Percentiles rank a stretch among this genome's conserved stretches.
Evolutionary conservation across 2,888 invertebrate genomes (phyloP).

Genomic region (Crioceris asparagi): DNA sequence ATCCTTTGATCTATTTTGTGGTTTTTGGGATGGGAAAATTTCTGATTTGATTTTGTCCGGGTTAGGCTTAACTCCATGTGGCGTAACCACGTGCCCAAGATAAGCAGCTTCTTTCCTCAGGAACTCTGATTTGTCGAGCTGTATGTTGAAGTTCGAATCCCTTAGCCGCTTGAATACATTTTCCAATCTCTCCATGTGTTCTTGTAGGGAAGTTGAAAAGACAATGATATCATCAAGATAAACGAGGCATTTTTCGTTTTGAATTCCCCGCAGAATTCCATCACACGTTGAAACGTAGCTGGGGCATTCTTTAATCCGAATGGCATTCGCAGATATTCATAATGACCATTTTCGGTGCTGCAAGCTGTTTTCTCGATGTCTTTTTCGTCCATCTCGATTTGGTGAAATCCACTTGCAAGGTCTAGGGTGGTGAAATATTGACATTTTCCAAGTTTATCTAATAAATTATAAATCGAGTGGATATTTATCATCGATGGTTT

Average conservation of each 20-base stretch:
- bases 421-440: slow-evolving; percentile 28
- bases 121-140: slow-evolving; percentile 24
- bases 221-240: slow-evolving; percentile 26
- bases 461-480: slow-evolving; percentile 17
- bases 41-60: slow-evolving; percentile 24
- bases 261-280: slow-evolving; percentile 7
- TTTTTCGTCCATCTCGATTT: slow-evolving; percentile 21
- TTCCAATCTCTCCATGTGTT: not conserved
- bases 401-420: slow-evolving; percentile 29
- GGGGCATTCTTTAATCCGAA: slow-evolving; percentile 19
- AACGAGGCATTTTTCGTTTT: slow-evolving; percentile 14
- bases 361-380: slow-evolving; percentile 10
- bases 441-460: slow-evolving; percentile 3
- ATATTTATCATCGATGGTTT: slow-evolving; percentile 28
- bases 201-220: slow-evolving; percentile 6
- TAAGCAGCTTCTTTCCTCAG: slow-evolving; percentile 23
- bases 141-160: slow-evolving; percentile 20
- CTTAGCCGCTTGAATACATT: slow-evolving; percentile 5
- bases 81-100: slow-evolving; percentile 28
- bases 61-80: slow-evolving; percentile 27
- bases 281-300: slow-evolving; percentile 15
- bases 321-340: slow-evolving; percentile 4
- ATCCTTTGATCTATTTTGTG: slow-evolving; percentile 24
- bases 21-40: slow-evolving; percentile 18
- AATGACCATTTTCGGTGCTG: slow-evolving; percentile 6